Evolutionary conservation across 2,888 invertebrate species (phyloP).

Genomic region (Lepidocyrtoides sp.): DNA sequence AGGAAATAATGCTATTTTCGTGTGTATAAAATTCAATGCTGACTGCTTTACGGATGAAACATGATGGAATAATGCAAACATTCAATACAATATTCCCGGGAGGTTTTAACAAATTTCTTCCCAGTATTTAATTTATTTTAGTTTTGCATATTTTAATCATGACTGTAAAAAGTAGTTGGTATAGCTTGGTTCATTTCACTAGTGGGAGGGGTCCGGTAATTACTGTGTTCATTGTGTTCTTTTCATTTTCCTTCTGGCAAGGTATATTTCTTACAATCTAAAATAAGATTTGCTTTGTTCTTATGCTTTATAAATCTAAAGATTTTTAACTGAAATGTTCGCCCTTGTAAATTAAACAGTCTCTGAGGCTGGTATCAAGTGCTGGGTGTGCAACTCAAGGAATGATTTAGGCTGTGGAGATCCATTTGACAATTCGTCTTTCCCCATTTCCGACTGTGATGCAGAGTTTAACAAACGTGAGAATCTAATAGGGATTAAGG

Average conservation of each 20-base stretch:
- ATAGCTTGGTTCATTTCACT: neutral
- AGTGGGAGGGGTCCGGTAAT: neutral
- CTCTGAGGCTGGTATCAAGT: slow-evolving; percentile 89
- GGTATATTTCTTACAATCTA: too few species aligned
- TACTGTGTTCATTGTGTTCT: slow-evolving; percentile 13
- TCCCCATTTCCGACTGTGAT: slow-evolving; percentile 94
- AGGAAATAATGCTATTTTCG: slow-evolving; percentile 1
- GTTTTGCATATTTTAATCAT: neutral
- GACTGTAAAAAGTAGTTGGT: neutral
- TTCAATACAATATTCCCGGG: neutral
- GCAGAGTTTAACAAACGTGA: slow-evolving; percentile 86
- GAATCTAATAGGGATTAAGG: slow-evolving; percentile 89
- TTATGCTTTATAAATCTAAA: too few species aligned
- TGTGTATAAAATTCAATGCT: neutral
- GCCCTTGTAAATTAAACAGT: too few species aligned
- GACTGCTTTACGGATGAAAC: neutral
- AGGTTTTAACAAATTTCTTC: too few species aligned
- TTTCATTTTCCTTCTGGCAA: slow-evolving; percentile 36
- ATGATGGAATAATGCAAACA: neutral
- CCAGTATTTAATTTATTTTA: neutral
- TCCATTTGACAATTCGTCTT: slow-evolving; percentile 96
- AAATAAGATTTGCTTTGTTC: neutral
- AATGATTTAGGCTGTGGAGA: slow-evolving; percentile 96
- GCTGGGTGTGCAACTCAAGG: slow-evolving; percentile 96
- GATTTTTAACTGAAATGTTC: too few species aligned